phyloP scores from a whole-genome alignment of 2,888 invertebrate species.

The Heliconius hortense region DNA sequence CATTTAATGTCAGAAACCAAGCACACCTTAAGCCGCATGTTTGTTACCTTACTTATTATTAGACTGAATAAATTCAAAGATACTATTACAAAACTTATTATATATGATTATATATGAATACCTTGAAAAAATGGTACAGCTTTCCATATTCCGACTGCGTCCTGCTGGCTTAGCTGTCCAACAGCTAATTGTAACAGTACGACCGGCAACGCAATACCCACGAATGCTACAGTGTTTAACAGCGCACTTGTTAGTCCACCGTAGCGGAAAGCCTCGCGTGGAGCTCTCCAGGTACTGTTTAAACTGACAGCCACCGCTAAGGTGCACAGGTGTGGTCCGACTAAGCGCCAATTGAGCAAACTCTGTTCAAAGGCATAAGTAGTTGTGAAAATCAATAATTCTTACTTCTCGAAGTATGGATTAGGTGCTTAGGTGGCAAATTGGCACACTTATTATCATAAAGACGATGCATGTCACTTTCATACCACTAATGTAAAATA shows the following conservation, averaged over 20 bases:
- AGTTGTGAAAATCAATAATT: neutral
- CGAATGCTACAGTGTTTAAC: slow-evolving; percentile 72
- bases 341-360: slow-evolving; percentile 56
- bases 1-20: neutral
- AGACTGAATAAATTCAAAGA: neutral
- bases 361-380: slow-evolving; percentile 46
- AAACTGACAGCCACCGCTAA: slow-evolving; percentile 80
- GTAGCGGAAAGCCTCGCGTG: slow-evolving; percentile 73
- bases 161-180: slow-evolving; percentile 85
- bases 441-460: neutral
- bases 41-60: neutral
- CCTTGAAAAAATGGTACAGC: slow-evolving; percentile 86
- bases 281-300: slow-evolving; percentile 82
- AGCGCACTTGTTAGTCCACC: slow-evolving; percentile 80
- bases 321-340: slow-evolving; percentile 72
- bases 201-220: slow-evolving; percentile 81
- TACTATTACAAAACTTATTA: neutral
- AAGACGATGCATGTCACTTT: neutral
- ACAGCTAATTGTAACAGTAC: slow-evolving; percentile 83
- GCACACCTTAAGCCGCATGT: neutral
- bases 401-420: neutral
- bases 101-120: slow-evolving; percentile 50
- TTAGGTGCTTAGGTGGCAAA: neutral
- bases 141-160: slow-evolving; percentile 84
- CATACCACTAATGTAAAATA: neutral